Evolutionary conservation across 1,140 invertebrate species (phyloP).

Genomic region (Ceratoteleas bidentatus): DNA sequence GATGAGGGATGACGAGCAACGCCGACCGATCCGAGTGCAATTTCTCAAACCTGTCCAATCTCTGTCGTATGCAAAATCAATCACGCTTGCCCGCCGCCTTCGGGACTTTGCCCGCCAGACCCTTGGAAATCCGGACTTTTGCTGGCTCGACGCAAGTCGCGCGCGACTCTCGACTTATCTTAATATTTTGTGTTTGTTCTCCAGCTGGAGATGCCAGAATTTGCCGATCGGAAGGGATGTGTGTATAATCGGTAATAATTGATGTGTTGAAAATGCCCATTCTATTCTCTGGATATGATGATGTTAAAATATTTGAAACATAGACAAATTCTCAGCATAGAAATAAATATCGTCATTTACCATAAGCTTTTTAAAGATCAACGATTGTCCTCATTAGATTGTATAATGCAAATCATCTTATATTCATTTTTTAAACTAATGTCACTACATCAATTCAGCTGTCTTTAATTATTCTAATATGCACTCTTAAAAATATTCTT

Average conservation of each 20-base stretch:
- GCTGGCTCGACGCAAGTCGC: slow-evolving; percentile 73
- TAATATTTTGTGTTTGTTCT: slow-evolving; percentile 58
- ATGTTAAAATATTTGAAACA: no score
- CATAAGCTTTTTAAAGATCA: no score
- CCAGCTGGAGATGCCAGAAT: background rate
- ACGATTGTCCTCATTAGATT: no score
- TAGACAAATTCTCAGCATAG: no score
- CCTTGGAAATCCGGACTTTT: slow-evolving; percentile 64
- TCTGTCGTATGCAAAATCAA: slow-evolving; percentile 83
- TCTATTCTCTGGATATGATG: no score
- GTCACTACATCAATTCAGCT: no score
- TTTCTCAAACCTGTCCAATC: slow-evolving; percentile 83
- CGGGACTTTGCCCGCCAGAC: slow-evolving; percentile 40
- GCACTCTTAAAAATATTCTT: no score
- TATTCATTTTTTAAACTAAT: no score
- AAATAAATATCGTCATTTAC: no score
- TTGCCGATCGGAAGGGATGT: background rate
- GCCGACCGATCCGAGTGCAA: slow-evolving; percentile 76
- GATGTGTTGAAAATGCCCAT: no score
- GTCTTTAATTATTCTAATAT: no score
- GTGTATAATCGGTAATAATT: background rate
- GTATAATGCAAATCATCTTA: no score
- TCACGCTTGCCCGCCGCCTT: slow-evolving; percentile 71
- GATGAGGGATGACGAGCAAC: slow-evolving; percentile 61
- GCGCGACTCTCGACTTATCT: slow-evolving; percentile 33